Evolutionary conservation across 2,797 vertebrate genomes (phyloP).

Genomic region (Trachops cirrhosus): DNA sequence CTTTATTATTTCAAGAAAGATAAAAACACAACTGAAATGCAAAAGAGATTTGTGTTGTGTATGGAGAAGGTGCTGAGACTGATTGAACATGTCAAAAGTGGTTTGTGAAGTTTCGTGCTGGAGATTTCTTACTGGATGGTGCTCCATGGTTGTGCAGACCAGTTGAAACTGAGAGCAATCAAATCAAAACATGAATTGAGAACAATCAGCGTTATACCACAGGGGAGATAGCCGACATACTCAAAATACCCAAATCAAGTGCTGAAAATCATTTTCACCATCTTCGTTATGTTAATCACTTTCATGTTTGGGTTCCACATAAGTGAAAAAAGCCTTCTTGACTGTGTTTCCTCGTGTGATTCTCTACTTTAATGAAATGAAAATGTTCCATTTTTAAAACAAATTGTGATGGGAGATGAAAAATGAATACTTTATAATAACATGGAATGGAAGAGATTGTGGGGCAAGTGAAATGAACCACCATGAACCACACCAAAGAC

Average conservation of each 20-base stretch:
- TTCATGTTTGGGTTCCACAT: neutral
- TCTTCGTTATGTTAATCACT: neutral
- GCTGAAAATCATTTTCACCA: neutral
- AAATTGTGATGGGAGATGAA: neutral
- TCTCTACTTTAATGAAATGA: neutral
- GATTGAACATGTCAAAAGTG: neutral
- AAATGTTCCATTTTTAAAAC: neutral
- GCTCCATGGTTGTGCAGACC: neutral
- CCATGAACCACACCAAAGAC: neutral
- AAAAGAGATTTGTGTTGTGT: neutral
- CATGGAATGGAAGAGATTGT: neutral
- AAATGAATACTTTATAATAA: neutral
- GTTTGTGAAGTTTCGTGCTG: neutral
- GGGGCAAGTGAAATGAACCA: neutral
- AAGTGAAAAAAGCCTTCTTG: neutral
- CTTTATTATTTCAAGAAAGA: neutral
- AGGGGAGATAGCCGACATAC: neutral
- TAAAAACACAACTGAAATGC: neutral
- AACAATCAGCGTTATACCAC: neutral
- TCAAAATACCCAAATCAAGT: neutral
- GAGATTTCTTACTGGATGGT: neutral
- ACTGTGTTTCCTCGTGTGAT: neutral
- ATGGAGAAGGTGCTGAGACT: neutral
- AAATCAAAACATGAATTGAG: neutral
- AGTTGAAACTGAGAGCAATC: neutral